These are phyloP conservation scores for Oceanodroma tethys DNA, from an alignment of 2,113 vertebrate genomes.

Conservation along the genomic window DNA sequence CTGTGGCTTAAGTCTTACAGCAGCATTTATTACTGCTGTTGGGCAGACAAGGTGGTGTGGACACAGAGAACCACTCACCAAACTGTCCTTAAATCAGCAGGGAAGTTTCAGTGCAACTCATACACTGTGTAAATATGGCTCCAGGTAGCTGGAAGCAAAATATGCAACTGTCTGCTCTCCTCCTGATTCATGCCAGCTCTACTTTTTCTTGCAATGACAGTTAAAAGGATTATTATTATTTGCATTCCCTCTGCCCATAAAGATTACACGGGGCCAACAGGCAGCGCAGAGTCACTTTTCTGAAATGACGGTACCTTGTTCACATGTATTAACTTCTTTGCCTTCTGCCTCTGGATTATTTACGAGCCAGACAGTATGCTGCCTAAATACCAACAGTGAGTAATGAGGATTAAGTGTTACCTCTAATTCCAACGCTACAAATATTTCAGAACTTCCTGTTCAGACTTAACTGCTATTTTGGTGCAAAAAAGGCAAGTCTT, in stretches of 20 bases:
- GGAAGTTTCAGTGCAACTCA: accelerated
- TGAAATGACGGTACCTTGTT: not conserved
- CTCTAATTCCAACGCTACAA: not conserved
- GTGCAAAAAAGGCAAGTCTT: slow-evolving; percentile 40
- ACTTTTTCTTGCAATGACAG: not conserved
- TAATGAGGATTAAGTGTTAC: slow-evolving; percentile 52
- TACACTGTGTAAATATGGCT: accelerated
- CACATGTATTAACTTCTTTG: not conserved
- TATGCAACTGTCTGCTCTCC: not conserved
- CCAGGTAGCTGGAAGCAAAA: not conserved
- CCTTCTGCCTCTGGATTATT: slow-evolving; percentile 39
- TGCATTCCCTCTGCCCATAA: not conserved
- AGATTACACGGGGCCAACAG: not conserved
- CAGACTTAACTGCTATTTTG: slow-evolving; percentile 64
- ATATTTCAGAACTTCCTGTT: slow-evolving; percentile 43
- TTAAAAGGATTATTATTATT: not conserved
- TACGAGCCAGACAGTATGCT: not conserved
- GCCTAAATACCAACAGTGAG: slow-evolving; percentile 23
- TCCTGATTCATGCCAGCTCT: not conserved
- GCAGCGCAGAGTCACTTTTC: not conserved
- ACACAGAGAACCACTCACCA: not conserved
- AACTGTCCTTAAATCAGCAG: not conserved
- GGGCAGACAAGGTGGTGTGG: not conserved
- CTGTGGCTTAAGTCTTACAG: not conserved
- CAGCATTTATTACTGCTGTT: not conserved